Conservation (phyloP, 2,797 vertebrate species). For the Protosalanx chinensis region DNA sequence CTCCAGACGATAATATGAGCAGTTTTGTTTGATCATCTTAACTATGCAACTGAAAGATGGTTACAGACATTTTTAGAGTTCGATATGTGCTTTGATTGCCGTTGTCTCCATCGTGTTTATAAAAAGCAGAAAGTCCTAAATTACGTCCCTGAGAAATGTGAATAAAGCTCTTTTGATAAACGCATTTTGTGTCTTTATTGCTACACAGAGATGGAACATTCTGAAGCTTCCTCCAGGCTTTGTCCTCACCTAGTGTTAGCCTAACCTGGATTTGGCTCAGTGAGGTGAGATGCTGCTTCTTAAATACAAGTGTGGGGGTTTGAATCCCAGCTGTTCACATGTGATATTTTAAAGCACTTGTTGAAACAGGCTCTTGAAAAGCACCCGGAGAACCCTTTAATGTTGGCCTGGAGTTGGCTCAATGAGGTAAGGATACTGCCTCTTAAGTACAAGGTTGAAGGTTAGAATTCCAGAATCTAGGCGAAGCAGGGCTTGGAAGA, state of each 20-base stretch:
- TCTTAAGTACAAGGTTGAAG: too few species aligned
- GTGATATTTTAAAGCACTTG: too few species aligned
- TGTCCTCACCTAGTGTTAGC: neutral
- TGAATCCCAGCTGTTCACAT: too few species aligned
- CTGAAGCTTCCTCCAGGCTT: neutral
- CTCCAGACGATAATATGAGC: neutral
- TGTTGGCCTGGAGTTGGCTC: too few species aligned
- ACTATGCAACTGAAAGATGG: neutral
- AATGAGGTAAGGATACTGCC: too few species aligned
- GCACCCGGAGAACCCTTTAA: too few species aligned
- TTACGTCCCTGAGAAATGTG: neutral
- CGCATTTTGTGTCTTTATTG: neutral
- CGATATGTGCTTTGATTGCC: neutral
- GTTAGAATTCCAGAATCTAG: too few species aligned
- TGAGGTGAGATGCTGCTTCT: too few species aligned
- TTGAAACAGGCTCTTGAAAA: too few species aligned
- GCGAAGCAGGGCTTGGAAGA: too few species aligned
- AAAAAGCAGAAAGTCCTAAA: neutral
- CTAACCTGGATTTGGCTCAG: too few species aligned
- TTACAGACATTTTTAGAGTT: neutral
- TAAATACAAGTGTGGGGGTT: too few species aligned
- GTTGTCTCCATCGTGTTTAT: neutral
- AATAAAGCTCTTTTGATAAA: slow-evolving; percentile 2
- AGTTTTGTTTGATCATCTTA: neutral
- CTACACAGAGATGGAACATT: neutral